A percentile compares a stretch with the other conserved stretches of the same genome.
phyloP scores from a whole-genome alignment of 2,113 vertebrate species.

The Lampris megalopsis region DNA sequence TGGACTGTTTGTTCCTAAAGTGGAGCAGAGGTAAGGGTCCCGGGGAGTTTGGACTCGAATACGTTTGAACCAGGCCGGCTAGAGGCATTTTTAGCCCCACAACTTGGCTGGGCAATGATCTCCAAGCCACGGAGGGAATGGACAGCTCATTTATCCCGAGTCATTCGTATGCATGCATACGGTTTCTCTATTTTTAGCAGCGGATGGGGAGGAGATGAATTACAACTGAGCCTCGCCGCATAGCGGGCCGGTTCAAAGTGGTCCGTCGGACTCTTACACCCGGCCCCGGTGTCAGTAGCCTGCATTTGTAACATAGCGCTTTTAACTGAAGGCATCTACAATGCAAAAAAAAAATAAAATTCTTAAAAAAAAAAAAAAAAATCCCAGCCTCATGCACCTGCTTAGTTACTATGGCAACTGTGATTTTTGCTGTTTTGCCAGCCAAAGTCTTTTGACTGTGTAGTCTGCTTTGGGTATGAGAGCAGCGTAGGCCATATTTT shows the following conservation, averaged over 20 bases:
- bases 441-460: constrained; percentile 34
- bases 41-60: constrained; percentile 57
- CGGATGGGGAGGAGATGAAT: constrained; percentile 23
- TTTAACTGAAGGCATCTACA: constrained; percentile 54
- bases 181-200: constrained; percentile 53
- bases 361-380: constrained; percentile 11
- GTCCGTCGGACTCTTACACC: constrained; percentile 54
- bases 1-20: constrained; percentile 42
- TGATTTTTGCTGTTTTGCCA: constrained; percentile 34
- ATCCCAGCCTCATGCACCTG: constrained; percentile 70
- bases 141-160: constrained; percentile 41
- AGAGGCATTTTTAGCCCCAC: background rate
- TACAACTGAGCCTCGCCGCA: constrained; percentile 18
- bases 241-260: constrained; percentile 55
- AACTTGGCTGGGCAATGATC: constrained; percentile 32
- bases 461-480: constrained; percentile 20
- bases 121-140: constrained; percentile 13
- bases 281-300: constrained; percentile 29
- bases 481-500: constrained; percentile 38
- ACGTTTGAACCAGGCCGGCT: constrained; percentile 44
- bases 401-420: constrained; percentile 64
- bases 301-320: constrained; percentile 58
- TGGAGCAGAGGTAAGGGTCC: constrained; percentile 50
- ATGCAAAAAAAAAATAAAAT: constrained; percentile 30
- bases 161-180: constrained; percentile 41